A percentile compares a stretch with the other conserved stretches of the same genome.
Evolutionary conservation across 2,797 vertebrate genomes (phyloP).

Genomic region (Vireo griseus): DNA sequence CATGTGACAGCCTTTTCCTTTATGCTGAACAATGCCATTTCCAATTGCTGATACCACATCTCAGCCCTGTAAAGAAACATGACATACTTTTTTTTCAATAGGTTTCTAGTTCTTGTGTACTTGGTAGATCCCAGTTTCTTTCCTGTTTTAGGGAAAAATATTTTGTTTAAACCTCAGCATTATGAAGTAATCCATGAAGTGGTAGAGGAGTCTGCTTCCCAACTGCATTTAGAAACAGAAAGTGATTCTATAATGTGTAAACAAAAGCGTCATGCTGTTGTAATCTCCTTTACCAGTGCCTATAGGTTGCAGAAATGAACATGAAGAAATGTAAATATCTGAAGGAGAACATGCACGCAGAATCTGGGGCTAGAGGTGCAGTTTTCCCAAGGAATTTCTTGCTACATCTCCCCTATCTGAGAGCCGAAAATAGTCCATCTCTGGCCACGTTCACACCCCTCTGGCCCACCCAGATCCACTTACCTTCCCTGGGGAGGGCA

Average conservation of each 20-base stretch:
- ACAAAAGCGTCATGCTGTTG: neutral
- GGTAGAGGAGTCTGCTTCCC: neutral
- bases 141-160: neutral
- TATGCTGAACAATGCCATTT: neutral
- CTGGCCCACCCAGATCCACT: neutral
- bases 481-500: neutral
- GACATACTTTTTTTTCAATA: neutral
- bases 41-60: neutral
- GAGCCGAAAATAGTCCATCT: neutral
- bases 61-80: neutral
- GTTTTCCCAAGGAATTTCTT: neutral
- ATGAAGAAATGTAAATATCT: neutral
- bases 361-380: neutral
- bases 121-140: neutral
- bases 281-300: neutral
- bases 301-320: neutral
- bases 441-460: rapidly evolving
- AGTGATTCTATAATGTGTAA: neutral
- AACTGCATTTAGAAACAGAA: neutral
- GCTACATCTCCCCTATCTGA: neutral
- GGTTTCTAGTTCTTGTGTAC: neutral
- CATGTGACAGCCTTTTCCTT: neutral
- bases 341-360: neutral
- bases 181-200: neutral
- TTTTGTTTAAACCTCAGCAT: neutral